Evolutionary conservation across 2,888 invertebrate genomes (phyloP).

Genomic region (Melieria picta): DNA sequence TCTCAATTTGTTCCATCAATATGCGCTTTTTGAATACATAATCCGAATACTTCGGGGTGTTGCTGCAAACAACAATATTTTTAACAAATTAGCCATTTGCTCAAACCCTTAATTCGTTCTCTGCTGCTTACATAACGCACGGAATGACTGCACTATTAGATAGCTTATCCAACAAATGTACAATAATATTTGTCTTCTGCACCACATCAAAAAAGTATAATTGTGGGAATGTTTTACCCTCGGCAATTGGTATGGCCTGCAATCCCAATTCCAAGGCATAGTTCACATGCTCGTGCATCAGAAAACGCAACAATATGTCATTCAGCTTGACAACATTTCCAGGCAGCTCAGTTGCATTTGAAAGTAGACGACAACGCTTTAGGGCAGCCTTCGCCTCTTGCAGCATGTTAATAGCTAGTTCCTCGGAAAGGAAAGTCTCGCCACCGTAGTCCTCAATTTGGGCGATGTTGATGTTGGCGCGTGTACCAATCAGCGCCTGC

Average conservation of each 20-base stretch:
- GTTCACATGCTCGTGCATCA: constrained; percentile 93
- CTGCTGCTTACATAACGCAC: constrained; percentile 84
- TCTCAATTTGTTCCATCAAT: constrained; percentile 88
- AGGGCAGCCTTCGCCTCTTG: constrained; percentile 92
- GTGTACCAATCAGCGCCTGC: constrained; percentile 90
- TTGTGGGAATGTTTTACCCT: constrained; percentile 83
- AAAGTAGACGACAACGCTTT: constrained; percentile 85
- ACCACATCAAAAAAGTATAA: constrained; percentile 94
- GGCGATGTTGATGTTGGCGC: constrained; percentile 92
- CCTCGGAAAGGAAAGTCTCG: constrained; percentile 96
- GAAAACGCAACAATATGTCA: constrained; percentile 83
- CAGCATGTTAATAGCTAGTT: constrained; percentile 89
- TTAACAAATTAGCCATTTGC: background rate
- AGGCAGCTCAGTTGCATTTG: constrained; percentile 80
- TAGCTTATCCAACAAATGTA: constrained; percentile 91
- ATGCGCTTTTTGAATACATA: constrained; percentile 87
- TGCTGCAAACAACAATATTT: constrained; percentile 68
- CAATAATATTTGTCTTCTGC: constrained; percentile 92
- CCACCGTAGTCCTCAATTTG: constrained; percentile 96
- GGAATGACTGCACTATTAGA: constrained; percentile 90
- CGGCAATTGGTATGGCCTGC: constrained; percentile 88
- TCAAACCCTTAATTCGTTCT: constrained; percentile 46
- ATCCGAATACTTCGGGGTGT: constrained; percentile 87
- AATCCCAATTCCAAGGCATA: constrained; percentile 95
- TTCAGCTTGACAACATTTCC: constrained; percentile 82